Conservation (phyloP, 2,888 invertebrate genomes). For the Oegoconia quadripuncta region DNA sequence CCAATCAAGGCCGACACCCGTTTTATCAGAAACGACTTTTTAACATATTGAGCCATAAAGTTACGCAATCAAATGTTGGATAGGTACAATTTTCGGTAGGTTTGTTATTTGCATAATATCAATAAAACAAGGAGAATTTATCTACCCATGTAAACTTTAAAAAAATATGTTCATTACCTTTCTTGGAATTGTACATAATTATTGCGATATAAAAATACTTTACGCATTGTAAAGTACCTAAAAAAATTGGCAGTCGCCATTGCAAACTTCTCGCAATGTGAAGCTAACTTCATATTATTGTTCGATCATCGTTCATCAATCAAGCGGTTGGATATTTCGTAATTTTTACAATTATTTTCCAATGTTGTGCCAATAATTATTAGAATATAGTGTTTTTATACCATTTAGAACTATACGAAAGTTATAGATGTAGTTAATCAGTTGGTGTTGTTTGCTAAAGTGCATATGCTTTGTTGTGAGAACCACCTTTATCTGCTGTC, state of each 20-base stretch:
- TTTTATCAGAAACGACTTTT: too few relatives aligned
- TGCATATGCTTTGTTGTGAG: slow-evolving; percentile 79
- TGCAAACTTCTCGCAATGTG: slow-evolving; percentile 40
- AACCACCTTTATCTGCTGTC: slow-evolving; percentile 78
- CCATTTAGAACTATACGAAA: slow-evolving; percentile 37
- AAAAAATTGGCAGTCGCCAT: slow-evolving; percentile 30
- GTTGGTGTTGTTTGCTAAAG: slow-evolving; percentile 61
- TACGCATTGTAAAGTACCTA: slow-evolving; percentile 1
- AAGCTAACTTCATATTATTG: slow-evolving; percentile 68
- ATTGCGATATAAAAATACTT: background rate
- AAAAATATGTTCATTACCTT: too few relatives aligned
- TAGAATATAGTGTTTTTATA: slow-evolving; percentile 44
- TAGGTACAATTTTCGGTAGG: too few relatives aligned
- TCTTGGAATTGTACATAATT: too few relatives aligned
- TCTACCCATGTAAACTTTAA: too few relatives aligned
- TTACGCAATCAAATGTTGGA: too few relatives aligned
- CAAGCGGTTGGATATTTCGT: slow-evolving; percentile 69
- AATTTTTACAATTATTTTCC: slow-evolving; percentile 54
- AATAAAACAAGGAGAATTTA: too few relatives aligned
- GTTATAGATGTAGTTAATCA: slow-evolving; percentile 41
- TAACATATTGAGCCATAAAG: too few relatives aligned
- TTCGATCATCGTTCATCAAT: slow-evolving; percentile 73
- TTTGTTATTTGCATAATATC: too few relatives aligned
- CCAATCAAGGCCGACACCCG: too few relatives aligned
- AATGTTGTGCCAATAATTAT: slow-evolving; percentile 60